Conservation (phyloP, 2,888 invertebrate species). For the Ecliptopera silaceata region DNA sequence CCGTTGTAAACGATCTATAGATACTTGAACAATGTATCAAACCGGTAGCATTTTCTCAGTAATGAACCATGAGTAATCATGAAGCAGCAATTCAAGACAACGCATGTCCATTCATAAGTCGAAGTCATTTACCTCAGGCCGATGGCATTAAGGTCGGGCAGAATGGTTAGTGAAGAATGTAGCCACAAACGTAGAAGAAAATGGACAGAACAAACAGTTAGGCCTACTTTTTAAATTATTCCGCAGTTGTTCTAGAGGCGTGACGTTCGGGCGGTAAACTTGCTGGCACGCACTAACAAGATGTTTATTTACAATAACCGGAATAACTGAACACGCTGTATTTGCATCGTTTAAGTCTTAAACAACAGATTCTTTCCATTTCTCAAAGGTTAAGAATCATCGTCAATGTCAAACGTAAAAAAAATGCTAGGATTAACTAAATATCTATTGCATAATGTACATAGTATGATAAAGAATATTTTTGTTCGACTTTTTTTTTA, state of each 20-base stretch:
- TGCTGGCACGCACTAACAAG: slow-evolving; percentile 8
- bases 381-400: too few relatives aligned
- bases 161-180: slow-evolving; percentile 54
- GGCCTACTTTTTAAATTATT: slow-evolving; percentile 64
- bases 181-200: slow-evolving; percentile 48
- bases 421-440: too few relatives aligned
- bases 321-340: not conserved
- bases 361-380: too few relatives aligned
- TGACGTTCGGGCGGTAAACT: slow-evolving; percentile 20
- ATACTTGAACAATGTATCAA: too few relatives aligned
- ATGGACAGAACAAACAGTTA: slow-evolving; percentile 64
- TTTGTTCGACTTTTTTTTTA: too few relatives aligned
- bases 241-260: slow-evolving; percentile 17
- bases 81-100: slow-evolving; percentile 1
- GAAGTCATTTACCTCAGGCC: slow-evolving; percentile 31
- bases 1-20: too few relatives aligned
- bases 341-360: too few relatives aligned
- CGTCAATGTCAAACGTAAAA: too few relatives aligned
- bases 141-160: slow-evolving; percentile 54
- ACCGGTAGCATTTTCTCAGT: too few relatives aligned
- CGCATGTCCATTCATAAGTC: slow-evolving; percentile 11
- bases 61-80: slow-evolving; percentile 1
- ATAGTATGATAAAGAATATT: too few relatives aligned
- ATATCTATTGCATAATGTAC: too few relatives aligned
- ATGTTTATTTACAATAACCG: not conserved